These are phyloP conservation scores for Dasysyrphus tricinctus DNA, from an alignment of 2,888 invertebrate genomes.

Conservation along the genomic window DNA sequence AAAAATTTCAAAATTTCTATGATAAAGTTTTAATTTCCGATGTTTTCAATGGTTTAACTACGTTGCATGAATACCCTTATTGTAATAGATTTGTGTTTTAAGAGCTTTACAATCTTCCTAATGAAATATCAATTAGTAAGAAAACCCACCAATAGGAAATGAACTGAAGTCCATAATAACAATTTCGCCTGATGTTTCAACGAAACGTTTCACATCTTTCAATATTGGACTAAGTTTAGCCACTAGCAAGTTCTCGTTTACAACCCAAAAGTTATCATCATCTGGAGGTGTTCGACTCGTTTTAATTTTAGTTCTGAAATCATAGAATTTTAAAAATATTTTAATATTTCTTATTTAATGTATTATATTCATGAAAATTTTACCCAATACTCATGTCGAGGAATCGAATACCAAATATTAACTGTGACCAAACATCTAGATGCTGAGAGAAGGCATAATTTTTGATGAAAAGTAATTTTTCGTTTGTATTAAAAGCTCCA, in stretches of 20 bases:
- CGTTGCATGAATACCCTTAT: too few species aligned
- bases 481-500: conserved; percentile 84
- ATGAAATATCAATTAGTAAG: too few species aligned
- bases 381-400: conserved; percentile 92
- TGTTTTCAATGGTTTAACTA: too few species aligned
- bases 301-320: conserved; percentile 49
- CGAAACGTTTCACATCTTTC: conserved; percentile 88
- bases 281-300: conserved; percentile 70
- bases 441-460: conserved; percentile 87
- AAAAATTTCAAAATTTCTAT: too few species aligned
- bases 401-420: conserved; percentile 93
- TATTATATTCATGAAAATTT: background rate
- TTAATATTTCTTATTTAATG: background rate
- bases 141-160: conserved; percentile 85
- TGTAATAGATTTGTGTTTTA: too few species aligned
- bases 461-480: conserved; percentile 79
- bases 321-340: background rate
- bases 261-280: conserved; percentile 80
- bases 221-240: conserved; percentile 87
- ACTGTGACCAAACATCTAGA: conserved; percentile 91
- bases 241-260: conserved; percentile 83
- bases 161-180: conserved; percentile 92
- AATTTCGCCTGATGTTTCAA: conserved; percentile 88
- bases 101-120: too few species aligned
- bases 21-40: too few species aligned